Percentiles rank a stretch among this genome's conserved stretches.
phyloP scores from a whole-genome alignment of 2,113 vertebrate genomes.

The Eonycteris spelaea region DNA sequence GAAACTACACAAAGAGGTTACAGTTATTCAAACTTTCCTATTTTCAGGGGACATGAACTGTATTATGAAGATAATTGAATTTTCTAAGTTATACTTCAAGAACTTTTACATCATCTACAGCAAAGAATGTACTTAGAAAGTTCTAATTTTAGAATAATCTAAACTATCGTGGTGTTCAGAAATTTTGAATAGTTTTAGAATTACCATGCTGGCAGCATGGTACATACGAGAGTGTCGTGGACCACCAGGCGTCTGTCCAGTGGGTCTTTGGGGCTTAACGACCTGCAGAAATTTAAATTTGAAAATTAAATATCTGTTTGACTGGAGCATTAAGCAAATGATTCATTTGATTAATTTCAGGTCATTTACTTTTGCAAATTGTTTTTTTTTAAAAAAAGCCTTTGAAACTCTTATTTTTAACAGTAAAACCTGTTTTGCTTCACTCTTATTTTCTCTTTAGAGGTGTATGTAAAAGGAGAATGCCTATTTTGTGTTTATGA shows the following conservation, averaged over 20 bases:
- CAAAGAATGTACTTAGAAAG: slow-evolving; percentile 23
- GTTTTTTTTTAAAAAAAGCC: neutral
- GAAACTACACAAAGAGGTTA: neutral
- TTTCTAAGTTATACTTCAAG: slow-evolving; percentile 38
- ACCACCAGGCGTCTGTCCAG: neutral
- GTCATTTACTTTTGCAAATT: slow-evolving; percentile 20
- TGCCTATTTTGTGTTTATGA: slow-evolving; percentile 37
- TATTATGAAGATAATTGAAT: neutral
- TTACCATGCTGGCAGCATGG: slow-evolving; percentile 14
- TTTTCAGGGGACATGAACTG: slow-evolving; percentile 34
- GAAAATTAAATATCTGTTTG: slow-evolving; percentile 10
- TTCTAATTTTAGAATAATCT: slow-evolving; percentile 38
- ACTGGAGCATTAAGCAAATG: slow-evolving; percentile 15
- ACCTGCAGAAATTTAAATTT: slow-evolving; percentile 20
- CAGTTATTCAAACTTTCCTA: neutral
- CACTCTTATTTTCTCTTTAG: neutral
- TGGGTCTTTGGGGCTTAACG: slow-evolving; percentile 35
- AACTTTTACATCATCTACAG: slow-evolving; percentile 4
- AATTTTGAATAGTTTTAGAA: slow-evolving; percentile 29
- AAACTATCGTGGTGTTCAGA: neutral
- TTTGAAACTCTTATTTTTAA: slow-evolving; percentile 12
- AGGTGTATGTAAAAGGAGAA: neutral
- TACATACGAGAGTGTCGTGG: neutral
- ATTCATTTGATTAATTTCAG: slow-evolving; percentile 39
- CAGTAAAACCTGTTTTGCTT: slow-evolving; percentile 8